These are phyloP conservation scores for Danionella cerebrum DNA, from an alignment of 2,113 vertebrate genomes.

Conservation along the genomic window DNA sequence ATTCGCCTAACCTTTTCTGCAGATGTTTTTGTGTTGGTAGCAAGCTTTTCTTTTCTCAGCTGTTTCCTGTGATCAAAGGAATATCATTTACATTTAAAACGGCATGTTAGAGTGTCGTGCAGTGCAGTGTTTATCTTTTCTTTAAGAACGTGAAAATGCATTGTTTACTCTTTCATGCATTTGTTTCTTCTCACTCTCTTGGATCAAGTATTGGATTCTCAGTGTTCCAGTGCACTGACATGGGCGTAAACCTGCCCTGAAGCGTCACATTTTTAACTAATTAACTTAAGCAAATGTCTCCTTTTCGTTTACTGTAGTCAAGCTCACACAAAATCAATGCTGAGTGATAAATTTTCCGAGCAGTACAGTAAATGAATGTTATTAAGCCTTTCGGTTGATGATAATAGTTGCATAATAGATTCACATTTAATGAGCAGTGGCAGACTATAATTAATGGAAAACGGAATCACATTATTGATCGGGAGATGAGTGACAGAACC, in stretches of 20 bases:
- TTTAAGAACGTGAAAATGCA: too few species aligned
- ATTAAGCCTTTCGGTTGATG: neutral
- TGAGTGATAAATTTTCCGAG: neutral
- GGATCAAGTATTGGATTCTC: neutral
- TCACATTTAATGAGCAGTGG: neutral
- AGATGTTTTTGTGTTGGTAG: neutral
- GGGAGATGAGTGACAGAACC: neutral
- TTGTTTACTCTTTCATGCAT: too few species aligned
- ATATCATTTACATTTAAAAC: neutral
- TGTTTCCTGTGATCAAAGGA: neutral
- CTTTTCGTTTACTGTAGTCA: neutral
- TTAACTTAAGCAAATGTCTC: neutral
- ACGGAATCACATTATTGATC: neutral
- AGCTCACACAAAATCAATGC: neutral
- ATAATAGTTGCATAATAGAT: neutral
- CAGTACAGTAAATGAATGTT: neutral
- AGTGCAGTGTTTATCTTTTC: neutral
- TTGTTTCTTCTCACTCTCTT: neutral
- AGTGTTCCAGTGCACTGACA: neutral
- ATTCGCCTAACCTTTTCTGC: neutral
- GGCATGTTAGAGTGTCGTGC: neutral
- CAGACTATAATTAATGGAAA: neutral
- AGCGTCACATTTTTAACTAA: neutral
- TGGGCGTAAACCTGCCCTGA: neutral
- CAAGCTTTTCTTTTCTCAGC: neutral